A percentile compares a stretch with the other conserved stretches of the same genome.
Evolutionary conservation across 2,888 invertebrate genomes (phyloP).

Genomic region (Habroteleia sp.): DNA sequence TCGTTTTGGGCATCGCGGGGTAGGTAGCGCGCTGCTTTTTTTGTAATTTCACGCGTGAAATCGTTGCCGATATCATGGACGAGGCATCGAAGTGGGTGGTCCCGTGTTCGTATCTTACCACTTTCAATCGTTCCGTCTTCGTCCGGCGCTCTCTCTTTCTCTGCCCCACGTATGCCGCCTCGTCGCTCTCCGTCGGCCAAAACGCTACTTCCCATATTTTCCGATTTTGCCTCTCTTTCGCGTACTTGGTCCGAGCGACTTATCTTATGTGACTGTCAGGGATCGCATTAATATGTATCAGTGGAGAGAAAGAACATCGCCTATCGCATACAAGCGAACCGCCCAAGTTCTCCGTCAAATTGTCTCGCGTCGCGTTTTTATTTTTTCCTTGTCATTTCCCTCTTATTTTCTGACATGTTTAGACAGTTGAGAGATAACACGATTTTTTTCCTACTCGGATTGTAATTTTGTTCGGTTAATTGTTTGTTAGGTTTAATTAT

Average conservation of each 20-base stretch:
- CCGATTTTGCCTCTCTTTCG: slow-evolving; percentile 58
- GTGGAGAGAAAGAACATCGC: slow-evolving; percentile 53
- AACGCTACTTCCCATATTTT: slow-evolving; percentile 60
- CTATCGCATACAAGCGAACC: slow-evolving; percentile 47
- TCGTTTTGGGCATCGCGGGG: slow-evolving; percentile 51
- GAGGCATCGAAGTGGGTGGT: slow-evolving; percentile 72
- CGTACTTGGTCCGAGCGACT: slow-evolving; percentile 59
- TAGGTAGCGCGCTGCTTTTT: slow-evolving; percentile 57
- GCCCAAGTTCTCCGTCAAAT: slow-evolving; percentile 39
- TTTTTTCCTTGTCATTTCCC: slow-evolving; percentile 57
- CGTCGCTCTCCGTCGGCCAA: slow-evolving; percentile 45
- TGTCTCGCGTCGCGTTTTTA: slow-evolving; percentile 40
- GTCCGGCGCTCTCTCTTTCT: slow-evolving; percentile 13
- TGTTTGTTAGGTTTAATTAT: slow-evolving; percentile 46
- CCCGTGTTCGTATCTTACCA: slow-evolving; percentile 59
- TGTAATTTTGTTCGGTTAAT: slow-evolving; percentile 40
- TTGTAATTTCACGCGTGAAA: slow-evolving; percentile 70
- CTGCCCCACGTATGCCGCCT: slow-evolving; percentile 45
- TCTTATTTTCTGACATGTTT: slow-evolving; percentile 61
- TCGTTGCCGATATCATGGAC: slow-evolving; percentile 68
- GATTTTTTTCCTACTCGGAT: slow-evolving; percentile 27
- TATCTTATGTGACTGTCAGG: slow-evolving; percentile 63
- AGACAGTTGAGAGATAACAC: slow-evolving; percentile 62
- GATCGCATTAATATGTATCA: slow-evolving; percentile 65
- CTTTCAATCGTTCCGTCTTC: slow-evolving; percentile 58